Evolutionary conservation across 2,888 invertebrate genomes (phyloP).

Genomic region (Seira ritae): DNA sequence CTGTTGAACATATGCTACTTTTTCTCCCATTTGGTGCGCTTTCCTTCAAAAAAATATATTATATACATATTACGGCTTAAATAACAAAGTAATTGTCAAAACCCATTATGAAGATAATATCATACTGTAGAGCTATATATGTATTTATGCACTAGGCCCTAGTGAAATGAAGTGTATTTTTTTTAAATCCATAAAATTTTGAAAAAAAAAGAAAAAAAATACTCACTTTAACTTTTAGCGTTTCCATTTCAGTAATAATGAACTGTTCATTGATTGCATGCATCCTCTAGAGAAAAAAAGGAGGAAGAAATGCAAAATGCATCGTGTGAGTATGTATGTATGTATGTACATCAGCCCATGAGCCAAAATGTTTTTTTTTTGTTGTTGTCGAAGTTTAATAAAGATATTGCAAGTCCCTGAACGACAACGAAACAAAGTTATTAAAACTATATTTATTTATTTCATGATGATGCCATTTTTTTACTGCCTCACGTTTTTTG

Average conservation of each 20-base stretch:
- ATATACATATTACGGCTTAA: not conserved
- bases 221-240: too few relatives aligned
- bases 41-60: conserved; percentile 4
- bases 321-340: too few relatives aligned
- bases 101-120: conserved; percentile 6
- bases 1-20: conserved; percentile 51
- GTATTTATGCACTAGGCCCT: too few relatives aligned
- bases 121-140: not conserved
- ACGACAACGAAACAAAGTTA: conserved; percentile 41
- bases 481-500: conserved; percentile 51
- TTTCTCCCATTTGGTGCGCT: conserved; percentile 28
- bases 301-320: too few relatives aligned
- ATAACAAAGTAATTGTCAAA: conserved; percentile 13
- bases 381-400: too few relatives aligned
- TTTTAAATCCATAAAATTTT: not conserved
- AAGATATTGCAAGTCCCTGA: not conserved
- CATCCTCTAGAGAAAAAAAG: too few relatives aligned
- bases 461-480: conserved; percentile 46
- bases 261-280: too few relatives aligned
- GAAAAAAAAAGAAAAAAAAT: too few relatives aligned
- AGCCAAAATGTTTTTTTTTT: too few relatives aligned
- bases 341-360: too few relatives aligned
- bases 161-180: conserved; percentile 17
- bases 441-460: conserved; percentile 50
- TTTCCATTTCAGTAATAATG: not conserved